Percentiles rank a stretch among this genome's conserved stretches.
phyloP scores from a whole-genome alignment of 2,113 vertebrate genomes.

The Morone chrysops region DNA sequence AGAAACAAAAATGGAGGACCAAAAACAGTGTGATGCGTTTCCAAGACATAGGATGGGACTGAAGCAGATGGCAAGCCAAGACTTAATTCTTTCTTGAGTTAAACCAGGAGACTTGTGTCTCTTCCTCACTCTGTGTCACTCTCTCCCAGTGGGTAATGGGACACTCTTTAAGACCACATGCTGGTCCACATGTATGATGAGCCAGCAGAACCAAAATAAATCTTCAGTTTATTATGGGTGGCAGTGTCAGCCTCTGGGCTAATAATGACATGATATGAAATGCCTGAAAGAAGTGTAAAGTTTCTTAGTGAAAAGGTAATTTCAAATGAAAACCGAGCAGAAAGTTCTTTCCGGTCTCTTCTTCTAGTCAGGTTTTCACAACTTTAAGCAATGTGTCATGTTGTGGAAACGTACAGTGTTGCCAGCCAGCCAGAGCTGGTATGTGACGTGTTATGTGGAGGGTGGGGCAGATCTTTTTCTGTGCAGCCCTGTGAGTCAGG shows the following conservation, averaged over 20 bases:
- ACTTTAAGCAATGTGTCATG: constrained; percentile 24
- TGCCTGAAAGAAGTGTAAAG: background rate
- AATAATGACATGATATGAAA: background rate
- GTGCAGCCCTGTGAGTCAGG: constrained; percentile 51
- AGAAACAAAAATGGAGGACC: background rate
- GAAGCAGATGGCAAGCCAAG: constrained; percentile 23
- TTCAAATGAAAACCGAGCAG: background rate
- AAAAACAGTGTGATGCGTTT: constrained; percentile 1
- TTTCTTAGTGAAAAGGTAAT: background rate
- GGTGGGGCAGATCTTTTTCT: constrained; percentile 58
- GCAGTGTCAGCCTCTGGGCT: constrained; percentile 6
- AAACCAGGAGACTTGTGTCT: constrained; percentile 29
- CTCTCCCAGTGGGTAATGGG: constrained; percentile 30
- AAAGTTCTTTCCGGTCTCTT: background rate
- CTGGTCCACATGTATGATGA: constrained; percentile 48
- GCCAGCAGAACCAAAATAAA: constrained; percentile 56
- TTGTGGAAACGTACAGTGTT: constrained; percentile 41
- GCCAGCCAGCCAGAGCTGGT: constrained; percentile 9
- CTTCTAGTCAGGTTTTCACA: constrained; percentile 12
- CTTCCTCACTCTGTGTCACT: constrained; percentile 14
- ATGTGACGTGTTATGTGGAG: constrained; percentile 50
- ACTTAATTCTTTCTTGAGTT: constrained; percentile 34
- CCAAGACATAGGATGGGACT: background rate
- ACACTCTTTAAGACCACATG: constrained; percentile 50
- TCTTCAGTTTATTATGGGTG: constrained; percentile 32